phyloP scores from a whole-genome alignment of 2,113 vertebrate genomes.

The Sylvietta virens region DNA sequence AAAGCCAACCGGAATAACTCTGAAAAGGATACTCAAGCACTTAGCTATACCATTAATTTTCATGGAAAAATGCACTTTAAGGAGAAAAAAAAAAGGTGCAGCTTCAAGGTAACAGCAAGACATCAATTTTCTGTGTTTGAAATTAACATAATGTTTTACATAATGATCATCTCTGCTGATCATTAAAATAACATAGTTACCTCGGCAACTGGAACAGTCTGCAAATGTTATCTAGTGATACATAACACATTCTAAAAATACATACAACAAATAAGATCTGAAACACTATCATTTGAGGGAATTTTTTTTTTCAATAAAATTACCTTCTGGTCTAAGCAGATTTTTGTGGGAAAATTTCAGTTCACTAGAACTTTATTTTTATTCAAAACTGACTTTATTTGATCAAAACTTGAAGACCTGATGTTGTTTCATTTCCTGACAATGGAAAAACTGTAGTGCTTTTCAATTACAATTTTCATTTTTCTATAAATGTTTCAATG shows the following conservation, averaged over 20 bases:
- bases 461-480: neutral
- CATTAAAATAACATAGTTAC: slow-evolving; percentile 65
- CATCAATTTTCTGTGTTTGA: slow-evolving; percentile 36
- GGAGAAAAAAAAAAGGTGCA: neutral
- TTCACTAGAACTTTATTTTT: neutral
- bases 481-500: neutral
- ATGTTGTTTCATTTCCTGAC: neutral
- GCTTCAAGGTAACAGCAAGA: slow-evolving; percentile 57
- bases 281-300: neutral
- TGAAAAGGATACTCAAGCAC: neutral
- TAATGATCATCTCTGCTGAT: slow-evolving; percentile 38
- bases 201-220: slow-evolving; percentile 62
- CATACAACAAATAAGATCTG: slow-evolving; percentile 28
- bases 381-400: neutral
- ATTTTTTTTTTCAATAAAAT: neutral
- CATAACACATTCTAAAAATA: slow-evolving; percentile 57
- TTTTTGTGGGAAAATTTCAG: neutral
- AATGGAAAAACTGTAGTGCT: neutral
- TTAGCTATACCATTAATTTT: neutral
- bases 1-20: neutral
- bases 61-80: neutral
- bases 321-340: neutral
- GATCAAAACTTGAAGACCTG: neutral
- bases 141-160: slow-evolving; percentile 62
- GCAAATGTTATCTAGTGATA: slow-evolving; percentile 31